Evolutionary conservation across 2,888 invertebrate genomes (phyloP), one percentile per base, ranked within the genome.

Genomic region (Meiosimyza platycephala): DNA sequence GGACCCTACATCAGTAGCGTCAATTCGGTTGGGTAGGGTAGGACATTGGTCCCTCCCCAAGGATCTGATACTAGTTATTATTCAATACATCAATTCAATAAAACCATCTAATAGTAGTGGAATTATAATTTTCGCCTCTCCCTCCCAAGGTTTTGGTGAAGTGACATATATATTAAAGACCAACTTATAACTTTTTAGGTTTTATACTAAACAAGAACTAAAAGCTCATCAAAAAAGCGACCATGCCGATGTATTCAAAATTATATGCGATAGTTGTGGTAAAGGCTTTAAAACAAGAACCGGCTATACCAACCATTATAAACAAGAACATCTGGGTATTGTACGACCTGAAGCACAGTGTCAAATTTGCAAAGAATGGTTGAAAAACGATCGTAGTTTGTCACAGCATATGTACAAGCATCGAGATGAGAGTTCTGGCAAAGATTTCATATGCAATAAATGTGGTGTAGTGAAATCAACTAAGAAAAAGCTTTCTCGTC

Each of bases 231-330:
- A 62, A 54, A 72, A 67, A 22, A 40, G 51, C 13, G 66, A 67
- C 2, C 72, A 72, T 52, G 59, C 52, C 16, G 67, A 72, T 54
- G 48, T 18, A 62, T 72, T 52, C 33, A 52, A 51, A 12, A 59
- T 62, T 15, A 66, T 72, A 28, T 72, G 72, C 52, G 72, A 72
- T 51, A 52, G 66, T 40, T 72, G 72, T 47, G 72, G 72, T 6
- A 72, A 72, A 16, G 51, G 60, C 54, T 60, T 72, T n/a, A 72
- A 72, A 62, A 72, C 33, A 4, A 40, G 33, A 22, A 51, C 51
- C 47, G 62, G 54, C 48, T 54, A 67, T 13, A 15, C 47, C 40
- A 28, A 59, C 15, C 72, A 72, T 40, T 67, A 66, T 59, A 57
- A 66, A 3, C 33, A 51, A n/a, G 60, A 67, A 16, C 72, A 72